phyloP scores from a whole-genome alignment of 1,140 invertebrate genomes.

The Prorops nasuta region DNA sequence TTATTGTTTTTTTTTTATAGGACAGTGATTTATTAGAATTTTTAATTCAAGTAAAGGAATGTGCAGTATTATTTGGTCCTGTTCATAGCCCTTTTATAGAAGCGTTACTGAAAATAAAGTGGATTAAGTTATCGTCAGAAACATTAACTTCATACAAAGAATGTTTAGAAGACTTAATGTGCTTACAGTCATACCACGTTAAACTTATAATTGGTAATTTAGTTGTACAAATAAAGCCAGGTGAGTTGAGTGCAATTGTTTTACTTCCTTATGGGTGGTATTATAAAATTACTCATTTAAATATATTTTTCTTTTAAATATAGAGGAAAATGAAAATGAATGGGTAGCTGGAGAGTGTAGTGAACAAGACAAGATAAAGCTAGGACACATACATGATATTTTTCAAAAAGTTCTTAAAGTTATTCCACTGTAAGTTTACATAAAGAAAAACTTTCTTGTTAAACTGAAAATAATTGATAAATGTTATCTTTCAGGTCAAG shows the following conservation, averaged over 20 bases:
- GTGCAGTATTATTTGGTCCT: slow-evolving; percentile 60
- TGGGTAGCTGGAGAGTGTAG: slow-evolving; percentile 51
- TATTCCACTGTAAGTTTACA: slow-evolving; percentile 63
- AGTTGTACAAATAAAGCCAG: slow-evolving; percentile 58
- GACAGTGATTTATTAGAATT: slow-evolving; percentile 61
- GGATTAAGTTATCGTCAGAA: slow-evolving; percentile 55
- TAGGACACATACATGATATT: slow-evolving; percentile 60
- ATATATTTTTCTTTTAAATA: slow-evolving; percentile 14
- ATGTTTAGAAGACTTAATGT: slow-evolving; percentile 65
- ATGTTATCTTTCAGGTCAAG: slow-evolving; percentile 56
- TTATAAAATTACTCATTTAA: slow-evolving; percentile 6
- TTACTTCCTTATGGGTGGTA: slow-evolving; percentile 1
- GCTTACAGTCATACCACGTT: slow-evolving; percentile 63
- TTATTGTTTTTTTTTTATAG: slow-evolving; percentile 36
- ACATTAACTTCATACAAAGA: slow-evolving; percentile 59
- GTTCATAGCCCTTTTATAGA: slow-evolving; percentile 63
- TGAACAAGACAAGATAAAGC: slow-evolving; percentile 49
- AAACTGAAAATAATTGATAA: slow-evolving; percentile 13
- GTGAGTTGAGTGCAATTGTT: slow-evolving; percentile 35
- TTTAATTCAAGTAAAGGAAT: slow-evolving; percentile 58
- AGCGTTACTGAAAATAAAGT: slow-evolving; percentile 61
- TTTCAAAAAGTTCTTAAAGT: slow-evolving; percentile 58
- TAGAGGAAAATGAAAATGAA: slow-evolving; percentile 37
- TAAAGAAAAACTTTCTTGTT: slow-evolving; percentile 13
- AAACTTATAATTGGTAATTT: slow-evolving; percentile 61